Evolutionary conservation across 2,113 vertebrate genomes (phyloP).

Genomic region (Lasiurus cinereus): DNA sequence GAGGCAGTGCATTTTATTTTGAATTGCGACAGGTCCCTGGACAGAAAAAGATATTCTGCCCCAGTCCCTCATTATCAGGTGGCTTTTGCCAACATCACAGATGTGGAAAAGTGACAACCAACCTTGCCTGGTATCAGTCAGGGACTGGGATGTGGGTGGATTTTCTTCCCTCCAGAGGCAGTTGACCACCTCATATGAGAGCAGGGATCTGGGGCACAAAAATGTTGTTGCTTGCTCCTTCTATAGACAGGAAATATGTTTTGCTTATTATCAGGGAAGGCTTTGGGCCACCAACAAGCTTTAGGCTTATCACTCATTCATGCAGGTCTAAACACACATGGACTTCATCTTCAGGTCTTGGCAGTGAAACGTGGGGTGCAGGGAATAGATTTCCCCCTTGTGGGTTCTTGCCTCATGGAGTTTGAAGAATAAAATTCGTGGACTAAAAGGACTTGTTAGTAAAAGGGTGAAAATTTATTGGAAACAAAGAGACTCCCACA

Average conservation of each 20-base stretch:
- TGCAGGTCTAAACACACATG: neutral
- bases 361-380: too few species aligned
- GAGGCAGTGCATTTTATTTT: neutral
- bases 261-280: neutral
- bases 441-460: too few species aligned
- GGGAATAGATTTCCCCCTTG: too few species aligned
- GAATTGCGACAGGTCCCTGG: neutral
- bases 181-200: neutral
- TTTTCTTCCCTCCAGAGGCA: neutral
- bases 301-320: neutral
- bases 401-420: too few species aligned
- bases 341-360: neutral
- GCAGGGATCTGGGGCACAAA: neutral
- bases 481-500: too few species aligned
- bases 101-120: neutral
- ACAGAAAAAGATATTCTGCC: neutral
- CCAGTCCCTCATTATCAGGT: neutral
- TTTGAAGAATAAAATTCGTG: too few species aligned
- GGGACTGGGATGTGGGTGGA: neutral
- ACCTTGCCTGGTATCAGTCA: neutral
- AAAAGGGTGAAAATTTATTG: too few species aligned
- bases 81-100: neutral
- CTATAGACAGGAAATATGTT: too few species aligned
- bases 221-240: neutral
- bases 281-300: neutral